Base-by-base conservation (phyloP, 2,888 invertebrate species). In the Pharmacophagus antenor region DNA sequence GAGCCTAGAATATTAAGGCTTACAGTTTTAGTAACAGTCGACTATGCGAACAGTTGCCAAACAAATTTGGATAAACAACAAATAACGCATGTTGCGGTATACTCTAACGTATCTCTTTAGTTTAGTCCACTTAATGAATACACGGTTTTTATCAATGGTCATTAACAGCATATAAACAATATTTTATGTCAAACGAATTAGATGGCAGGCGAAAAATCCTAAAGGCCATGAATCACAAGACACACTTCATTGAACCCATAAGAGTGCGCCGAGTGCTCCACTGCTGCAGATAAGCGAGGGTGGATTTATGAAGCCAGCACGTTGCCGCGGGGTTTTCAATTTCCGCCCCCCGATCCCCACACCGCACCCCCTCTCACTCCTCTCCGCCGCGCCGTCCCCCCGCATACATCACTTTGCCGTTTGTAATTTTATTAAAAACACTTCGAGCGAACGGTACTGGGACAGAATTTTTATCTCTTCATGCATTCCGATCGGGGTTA, bases 351-450 rank as follows among this genome's bases (percentile, higher is more conserved):
- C 65, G 50, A 68, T 69, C 67, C 65, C 70, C 72, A 68, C 65
- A 18, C 58, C 63, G 63, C 63, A 63, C 67, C 64, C 60, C 31
- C 62, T 31, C 62, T 31, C 61, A 63, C 61, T 61, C 62, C 66
- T 63, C 58, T 51, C 63, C 65, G 63, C 59, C 55, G 44, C 59
- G 64, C 62, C 69, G 65, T 67, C 66, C 65, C 61, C 42, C 64
- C 70, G 59, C 65, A 65, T 62, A 57, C 50, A 49, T 41, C 54
- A 59, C 63, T 66, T 64, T 61, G 67, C 68, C 70, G 63, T 63
- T 74, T 69, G 84, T 88, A 87, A 88, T 88, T 84, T 88, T 87
- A 88, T 88, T 88, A 88, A 88, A 87, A 86, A 84, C 78, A 77
- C 77, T 77, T 73, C 76, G 71, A 21, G 51, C 61, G 65, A 68